Conservation (phyloP, 2,113 vertebrate genomes). For the Chinchilla lanigera region DNA sequence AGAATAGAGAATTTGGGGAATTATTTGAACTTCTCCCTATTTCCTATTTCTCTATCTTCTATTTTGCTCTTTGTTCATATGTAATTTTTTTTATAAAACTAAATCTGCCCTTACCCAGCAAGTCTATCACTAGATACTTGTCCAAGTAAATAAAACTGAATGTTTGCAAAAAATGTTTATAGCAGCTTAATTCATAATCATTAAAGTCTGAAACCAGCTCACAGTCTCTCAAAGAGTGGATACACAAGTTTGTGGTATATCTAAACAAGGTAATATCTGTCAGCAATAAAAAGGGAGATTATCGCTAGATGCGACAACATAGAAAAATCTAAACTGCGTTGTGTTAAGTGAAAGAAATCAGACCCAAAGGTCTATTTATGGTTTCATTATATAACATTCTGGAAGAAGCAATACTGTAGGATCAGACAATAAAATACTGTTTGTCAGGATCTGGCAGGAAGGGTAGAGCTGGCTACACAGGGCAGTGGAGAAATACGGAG, state of each 20-base stretch:
- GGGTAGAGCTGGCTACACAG: background rate
- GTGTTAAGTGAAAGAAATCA: background rate
- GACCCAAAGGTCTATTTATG: background rate
- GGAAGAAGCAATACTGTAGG: background rate
- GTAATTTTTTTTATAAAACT: background rate
- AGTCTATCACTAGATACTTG: background rate
- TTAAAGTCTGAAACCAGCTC: background rate
- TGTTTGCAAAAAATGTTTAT: background rate
- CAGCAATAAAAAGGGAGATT: background rate
- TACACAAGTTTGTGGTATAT: background rate
- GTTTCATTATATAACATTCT: background rate
- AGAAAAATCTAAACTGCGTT: background rate
- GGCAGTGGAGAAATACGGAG: background rate
- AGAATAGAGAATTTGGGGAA: background rate
- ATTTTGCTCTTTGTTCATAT: background rate
- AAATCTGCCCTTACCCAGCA: background rate
- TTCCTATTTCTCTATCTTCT: background rate
- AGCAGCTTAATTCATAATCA: background rate
- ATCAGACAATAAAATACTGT: background rate
- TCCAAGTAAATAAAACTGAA: slow-evolving; percentile 8
- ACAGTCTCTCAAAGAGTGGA: background rate
- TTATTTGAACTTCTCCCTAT: background rate
- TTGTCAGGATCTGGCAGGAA: background rate
- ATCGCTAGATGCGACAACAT: background rate
- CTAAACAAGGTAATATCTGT: background rate